A percentile compares a stretch with the other conserved stretches of the same genome.
phyloP scores from a whole-genome alignment of 2,888 invertebrate species.

The Serripes groenlandicus region DNA sequence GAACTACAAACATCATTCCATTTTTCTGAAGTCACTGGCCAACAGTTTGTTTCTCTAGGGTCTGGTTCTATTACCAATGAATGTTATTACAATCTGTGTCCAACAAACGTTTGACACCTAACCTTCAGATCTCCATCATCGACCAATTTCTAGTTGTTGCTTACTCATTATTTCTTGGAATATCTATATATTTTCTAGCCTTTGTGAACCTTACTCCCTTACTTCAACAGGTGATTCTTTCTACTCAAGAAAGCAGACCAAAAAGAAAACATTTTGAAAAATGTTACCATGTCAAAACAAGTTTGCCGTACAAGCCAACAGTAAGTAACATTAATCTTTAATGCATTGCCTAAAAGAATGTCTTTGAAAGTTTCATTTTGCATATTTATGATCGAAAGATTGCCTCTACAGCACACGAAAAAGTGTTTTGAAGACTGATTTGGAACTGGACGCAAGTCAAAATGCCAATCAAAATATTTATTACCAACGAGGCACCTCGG shows the following conservation, averaged over 20 bases:
- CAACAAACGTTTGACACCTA: constrained; percentile 9
- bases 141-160: constrained; percentile 1
- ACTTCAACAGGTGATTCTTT: background rate
- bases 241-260: too few species aligned
- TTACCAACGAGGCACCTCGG: constrained; percentile 1
- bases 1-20: too few species aligned
- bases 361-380: too few species aligned
- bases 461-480: constrained; percentile 27
- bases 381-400: too few species aligned
- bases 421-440: background rate
- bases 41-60: background rate
- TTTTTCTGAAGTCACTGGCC: too few species aligned
- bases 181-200: constrained; percentile 13
- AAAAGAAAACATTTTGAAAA: too few species aligned
- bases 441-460: constrained; percentile 13
- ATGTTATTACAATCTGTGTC: constrained; percentile 15
- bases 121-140: constrained; percentile 1
- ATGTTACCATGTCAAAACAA: too few species aligned
- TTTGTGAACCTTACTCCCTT: background rate
- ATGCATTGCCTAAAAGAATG: too few species aligned
- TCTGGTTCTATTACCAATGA: background rate
- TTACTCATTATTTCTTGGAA: constrained; percentile 23
- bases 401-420: too few species aligned
- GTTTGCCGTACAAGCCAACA: too few species aligned
- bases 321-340: too few species aligned